phyloP scores from a whole-genome alignment of 2,113 vertebrate genomes.

The Piliocolobus tephrosceles region DNA sequence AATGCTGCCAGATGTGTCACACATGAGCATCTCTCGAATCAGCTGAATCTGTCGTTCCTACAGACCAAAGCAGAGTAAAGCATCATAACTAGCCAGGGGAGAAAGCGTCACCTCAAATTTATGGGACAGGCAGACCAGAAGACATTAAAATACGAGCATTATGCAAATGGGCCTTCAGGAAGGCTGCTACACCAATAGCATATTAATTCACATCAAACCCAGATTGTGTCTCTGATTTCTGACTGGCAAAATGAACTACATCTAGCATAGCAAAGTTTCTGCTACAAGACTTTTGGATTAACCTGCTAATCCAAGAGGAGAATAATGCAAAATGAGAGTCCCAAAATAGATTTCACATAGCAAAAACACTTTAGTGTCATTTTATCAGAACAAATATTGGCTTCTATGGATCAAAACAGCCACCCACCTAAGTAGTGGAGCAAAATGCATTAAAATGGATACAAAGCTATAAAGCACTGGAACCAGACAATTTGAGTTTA shows the following conservation, averaged over 20 bases:
- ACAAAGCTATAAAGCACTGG: constrained; percentile 49
- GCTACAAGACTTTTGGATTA: constrained; percentile 43
- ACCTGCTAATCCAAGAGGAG: constrained; percentile 56
- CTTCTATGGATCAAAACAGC: constrained; percentile 62
- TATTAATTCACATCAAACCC: constrained; percentile 70
- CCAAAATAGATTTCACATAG: constrained; percentile 31
- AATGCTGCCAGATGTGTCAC: constrained; percentile 94
- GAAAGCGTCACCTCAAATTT: constrained; percentile 68
- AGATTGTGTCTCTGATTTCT: constrained; percentile 65
- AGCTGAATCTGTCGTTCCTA: constrained; percentile 97
- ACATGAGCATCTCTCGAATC: constrained; percentile 95
- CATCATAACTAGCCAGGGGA: constrained; percentile 63
- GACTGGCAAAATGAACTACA: constrained; percentile 65
- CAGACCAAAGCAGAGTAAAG: constrained; percentile 60
- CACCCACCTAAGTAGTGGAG: constrained; percentile 48
- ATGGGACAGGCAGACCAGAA: constrained; percentile 68
- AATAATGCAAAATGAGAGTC: constrained; percentile 37
- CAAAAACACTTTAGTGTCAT: constrained; percentile 49
- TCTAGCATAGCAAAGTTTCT: constrained; percentile 56
- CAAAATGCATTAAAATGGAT: constrained; percentile 67
- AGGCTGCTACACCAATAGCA: constrained; percentile 59
- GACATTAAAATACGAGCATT: constrained; percentile 74
- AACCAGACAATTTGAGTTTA: constrained; percentile 52
- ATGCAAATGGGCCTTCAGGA: constrained; percentile 64
- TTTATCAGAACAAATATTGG: constrained; percentile 65